A percentile compares a stretch with the other conserved stretches of the same genome.
These are phyloP conservation scores for Amblyteles armatorius DNA, from an alignment of 2,888 invertebrate species.

Conservation along the genomic window DNA sequence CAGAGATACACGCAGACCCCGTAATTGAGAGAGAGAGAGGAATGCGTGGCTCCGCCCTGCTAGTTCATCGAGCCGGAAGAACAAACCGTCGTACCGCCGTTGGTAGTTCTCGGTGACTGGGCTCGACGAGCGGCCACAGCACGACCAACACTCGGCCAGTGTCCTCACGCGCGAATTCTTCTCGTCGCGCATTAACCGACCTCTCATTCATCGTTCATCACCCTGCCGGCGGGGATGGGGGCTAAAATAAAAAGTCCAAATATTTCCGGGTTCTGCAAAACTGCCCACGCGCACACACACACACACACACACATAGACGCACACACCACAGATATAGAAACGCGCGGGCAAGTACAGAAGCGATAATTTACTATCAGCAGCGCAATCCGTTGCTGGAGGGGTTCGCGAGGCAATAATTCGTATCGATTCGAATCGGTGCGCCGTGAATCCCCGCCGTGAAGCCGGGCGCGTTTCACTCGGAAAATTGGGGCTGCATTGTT, in stretches of 20 bases:
- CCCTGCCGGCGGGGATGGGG: slow-evolving; percentile 8
- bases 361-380: slow-evolving; percentile 67
- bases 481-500: slow-evolving; percentile 65
- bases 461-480: slow-evolving; percentile 55
- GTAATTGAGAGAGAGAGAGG: slow-evolving; percentile 48
- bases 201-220: slow-evolving; percentile 49
- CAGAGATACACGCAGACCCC: slow-evolving; percentile 34
- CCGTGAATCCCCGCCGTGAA: slow-evolving; percentile 53
- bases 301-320: not conserved
- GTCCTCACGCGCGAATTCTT: slow-evolving; percentile 66
- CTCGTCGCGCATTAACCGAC: slow-evolving; percentile 58
- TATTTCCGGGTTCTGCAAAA: slow-evolving; percentile 46
- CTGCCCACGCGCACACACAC: not conserved
- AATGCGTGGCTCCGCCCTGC: slow-evolving; percentile 28
- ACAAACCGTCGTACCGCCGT: slow-evolving; percentile 50
- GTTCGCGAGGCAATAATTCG: slow-evolving; percentile 60
- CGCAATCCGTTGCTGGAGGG: slow-evolving; percentile 42
- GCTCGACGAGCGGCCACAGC: slow-evolving; percentile 67
- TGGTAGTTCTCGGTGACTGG: slow-evolving; percentile 55
- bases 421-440: slow-evolving; percentile 64
- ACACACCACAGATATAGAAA: slow-evolving; percentile 1
- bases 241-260: slow-evolving; percentile 55
- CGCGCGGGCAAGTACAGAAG: slow-evolving; percentile 47
- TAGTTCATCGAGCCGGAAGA: slow-evolving; percentile 65
- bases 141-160: slow-evolving; percentile 56